Conservation (phyloP, 2,797 vertebrate species). For the Peromyscus aztecus region DNA sequence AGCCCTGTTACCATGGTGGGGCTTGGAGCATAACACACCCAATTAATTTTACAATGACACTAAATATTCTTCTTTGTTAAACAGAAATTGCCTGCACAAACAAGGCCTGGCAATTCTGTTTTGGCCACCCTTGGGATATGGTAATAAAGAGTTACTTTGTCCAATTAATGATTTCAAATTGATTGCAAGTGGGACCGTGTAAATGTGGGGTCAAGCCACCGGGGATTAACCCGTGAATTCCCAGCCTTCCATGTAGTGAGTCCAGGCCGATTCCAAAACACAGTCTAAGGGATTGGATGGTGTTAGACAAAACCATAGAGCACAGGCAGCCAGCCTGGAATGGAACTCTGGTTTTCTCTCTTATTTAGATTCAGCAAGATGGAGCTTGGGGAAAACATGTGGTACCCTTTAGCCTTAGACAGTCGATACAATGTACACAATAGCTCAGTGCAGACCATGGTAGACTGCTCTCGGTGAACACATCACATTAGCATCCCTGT, state of each 20-base stretch:
- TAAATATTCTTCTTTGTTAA: conserved; percentile 77
- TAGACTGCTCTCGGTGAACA: neutral
- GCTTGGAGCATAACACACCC: conserved; percentile 71
- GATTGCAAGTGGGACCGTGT: conserved; percentile 64
- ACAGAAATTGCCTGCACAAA: conserved; percentile 69
- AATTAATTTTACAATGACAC: conserved; percentile 76
- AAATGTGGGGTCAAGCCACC: neutral
- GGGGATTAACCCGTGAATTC: conserved; percentile 20
- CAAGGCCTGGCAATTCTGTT: conserved; percentile 72
- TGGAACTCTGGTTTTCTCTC: neutral
- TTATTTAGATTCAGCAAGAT: neutral
- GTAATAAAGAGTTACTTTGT: conserved; percentile 75
- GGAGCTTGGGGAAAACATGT: accelerated
- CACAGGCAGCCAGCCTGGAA: neutral
- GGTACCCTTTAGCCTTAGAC: neutral
- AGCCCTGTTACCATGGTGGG: neutral
- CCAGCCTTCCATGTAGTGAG: neutral
- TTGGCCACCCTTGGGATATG: conserved; percentile 67
- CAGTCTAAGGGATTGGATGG: accelerated
- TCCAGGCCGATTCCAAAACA: no score
- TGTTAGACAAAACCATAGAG: neutral
- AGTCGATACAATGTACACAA: neutral
- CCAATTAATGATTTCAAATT: conserved; percentile 78
- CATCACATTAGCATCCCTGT: no score
- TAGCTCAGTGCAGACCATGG: no score